Evolutionary conservation across 2,888 invertebrate species (phyloP).

Genomic region (Thera obeliscata): DNA sequence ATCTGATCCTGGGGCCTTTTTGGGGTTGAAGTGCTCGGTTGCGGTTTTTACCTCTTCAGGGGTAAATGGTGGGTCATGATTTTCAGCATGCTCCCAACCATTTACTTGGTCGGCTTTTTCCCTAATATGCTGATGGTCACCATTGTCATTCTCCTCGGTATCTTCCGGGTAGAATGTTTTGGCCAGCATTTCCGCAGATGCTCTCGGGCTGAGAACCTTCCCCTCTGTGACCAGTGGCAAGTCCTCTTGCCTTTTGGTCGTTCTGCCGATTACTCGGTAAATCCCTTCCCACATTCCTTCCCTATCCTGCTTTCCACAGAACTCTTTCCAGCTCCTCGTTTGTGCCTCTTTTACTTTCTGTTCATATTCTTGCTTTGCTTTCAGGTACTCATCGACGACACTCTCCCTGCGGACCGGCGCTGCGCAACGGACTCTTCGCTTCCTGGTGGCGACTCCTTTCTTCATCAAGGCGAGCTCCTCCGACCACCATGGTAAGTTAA

Average conservation of each 20-base stretch:
- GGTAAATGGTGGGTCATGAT: conserved; percentile 37
- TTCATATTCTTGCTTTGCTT: no score
- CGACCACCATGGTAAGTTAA: conserved; percentile 30
- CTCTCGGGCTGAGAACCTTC: background rate
- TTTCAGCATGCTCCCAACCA: background rate
- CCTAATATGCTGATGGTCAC: conserved; percentile 17
- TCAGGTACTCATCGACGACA: no score
- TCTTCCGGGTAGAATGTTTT: conserved; percentile 30
- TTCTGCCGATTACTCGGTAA: no score
- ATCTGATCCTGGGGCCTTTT: no score
- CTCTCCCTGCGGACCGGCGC: no score
- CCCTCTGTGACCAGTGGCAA: no score
- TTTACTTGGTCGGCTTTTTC: conserved; percentile 16
- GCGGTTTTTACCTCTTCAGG: conserved; percentile 15
- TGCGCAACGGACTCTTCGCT: no score
- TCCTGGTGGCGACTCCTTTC: background rate
- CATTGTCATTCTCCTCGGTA: background rate
- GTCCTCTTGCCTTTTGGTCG: background rate
- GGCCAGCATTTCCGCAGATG: conserved; percentile 18
- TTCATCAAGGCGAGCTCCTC: conserved; percentile 11
- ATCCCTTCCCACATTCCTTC: no score
- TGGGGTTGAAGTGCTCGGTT: no score
- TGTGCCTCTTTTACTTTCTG: background rate
- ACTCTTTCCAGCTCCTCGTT: background rate
- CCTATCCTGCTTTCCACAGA: background rate